Base-by-base conservation (phyloP, 2,888 invertebrate genomes). In the Eretmocerus hayati region DNA sequence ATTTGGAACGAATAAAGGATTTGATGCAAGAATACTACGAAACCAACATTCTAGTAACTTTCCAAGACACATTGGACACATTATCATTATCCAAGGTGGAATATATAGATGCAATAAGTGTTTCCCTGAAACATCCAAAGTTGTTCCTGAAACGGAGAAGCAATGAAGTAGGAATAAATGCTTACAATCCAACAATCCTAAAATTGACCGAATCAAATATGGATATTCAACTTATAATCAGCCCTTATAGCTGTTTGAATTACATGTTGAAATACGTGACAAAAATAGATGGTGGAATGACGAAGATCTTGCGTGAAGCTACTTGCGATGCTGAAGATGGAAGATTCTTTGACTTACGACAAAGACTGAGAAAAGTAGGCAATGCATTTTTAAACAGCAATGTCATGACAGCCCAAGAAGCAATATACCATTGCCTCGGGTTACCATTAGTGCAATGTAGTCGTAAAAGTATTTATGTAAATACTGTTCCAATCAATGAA, bases 361-460 rank as follows among this genome's bases (percentile, higher is more conserved):
- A 56, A 13, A 50, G 53, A 53, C 39, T 57, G 31, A 39, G 33
- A 38, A 45, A 45, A 42, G 38, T 54, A 26, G 51, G 47, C 11
- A 55, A 52, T 53, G 49, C 52, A 31, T 57, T 57, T 43, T 15
- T 57, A 32, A 56, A 58, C 33, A 33, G 50, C 16, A 55, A 57
- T 48, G 41, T 55, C 18, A 47, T 58, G 49, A 51, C 43, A 16
- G 46, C 53, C 6, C 56, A 54, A 47, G 51, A 58, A 50, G 55
- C 50, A 22, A 36, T 47, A 32, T 56, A 55, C 42, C 50, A 52
- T 41, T 35, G 43, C 3, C 39, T 58, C 38, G 42, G 42, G 1
- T 33, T 58, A n/a, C 51, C 55, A 5, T 11, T 56, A 20, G 44
- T 37, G n/a, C 50, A 52, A 44, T 52, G 19, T 20, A 50, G 48